Evolutionary conservation across 2,888 invertebrate species (phyloP).

Genomic region (Drosophila paracracens): DNA sequence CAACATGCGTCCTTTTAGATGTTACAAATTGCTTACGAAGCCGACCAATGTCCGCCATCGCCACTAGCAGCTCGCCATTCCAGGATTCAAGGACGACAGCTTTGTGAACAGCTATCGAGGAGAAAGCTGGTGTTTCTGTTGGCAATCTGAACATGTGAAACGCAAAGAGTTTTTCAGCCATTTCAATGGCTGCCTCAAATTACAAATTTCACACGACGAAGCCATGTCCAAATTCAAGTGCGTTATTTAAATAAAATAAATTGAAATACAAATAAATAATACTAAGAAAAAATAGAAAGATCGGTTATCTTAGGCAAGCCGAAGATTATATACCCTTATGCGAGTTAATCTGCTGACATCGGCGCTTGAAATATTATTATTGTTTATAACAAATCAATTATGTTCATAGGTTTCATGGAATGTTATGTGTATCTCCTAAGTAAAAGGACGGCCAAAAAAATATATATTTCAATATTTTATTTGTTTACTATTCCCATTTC

Average conservation of each 20-base stretch:
- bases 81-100: constrained; percentile 2
- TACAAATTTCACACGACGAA: constrained; percentile 52
- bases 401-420: not conserved
- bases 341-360: not conserved
- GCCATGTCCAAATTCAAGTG: constrained; percentile 19
- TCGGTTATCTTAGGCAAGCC: not conserved
- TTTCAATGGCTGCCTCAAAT: constrained; percentile 53
- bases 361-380: not conserved
- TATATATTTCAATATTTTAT: not conserved
- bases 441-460: not conserved
- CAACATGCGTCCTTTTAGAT: constrained; percentile 15
- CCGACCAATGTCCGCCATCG: constrained; percentile 41
- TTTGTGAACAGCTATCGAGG: constrained; percentile 16
- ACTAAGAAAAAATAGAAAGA: not conserved
- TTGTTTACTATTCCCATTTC: not conserved
- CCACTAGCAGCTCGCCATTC: constrained; percentile 8
- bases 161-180: constrained; percentile 16
- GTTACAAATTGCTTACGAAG: constrained; percentile 54
- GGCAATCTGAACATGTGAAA: not conserved
- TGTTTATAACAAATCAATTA: not conserved
- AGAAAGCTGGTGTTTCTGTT: not conserved
- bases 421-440: not conserved
- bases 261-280: constrained; percentile 1
- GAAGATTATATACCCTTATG: not conserved
- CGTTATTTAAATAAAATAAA: constrained; percentile 12